Evolutionary conservation across 1,140 invertebrate genomes (phyloP), one percentile per base, ranked within the genome.

Genomic region (Diorhabda elongata): DNA sequence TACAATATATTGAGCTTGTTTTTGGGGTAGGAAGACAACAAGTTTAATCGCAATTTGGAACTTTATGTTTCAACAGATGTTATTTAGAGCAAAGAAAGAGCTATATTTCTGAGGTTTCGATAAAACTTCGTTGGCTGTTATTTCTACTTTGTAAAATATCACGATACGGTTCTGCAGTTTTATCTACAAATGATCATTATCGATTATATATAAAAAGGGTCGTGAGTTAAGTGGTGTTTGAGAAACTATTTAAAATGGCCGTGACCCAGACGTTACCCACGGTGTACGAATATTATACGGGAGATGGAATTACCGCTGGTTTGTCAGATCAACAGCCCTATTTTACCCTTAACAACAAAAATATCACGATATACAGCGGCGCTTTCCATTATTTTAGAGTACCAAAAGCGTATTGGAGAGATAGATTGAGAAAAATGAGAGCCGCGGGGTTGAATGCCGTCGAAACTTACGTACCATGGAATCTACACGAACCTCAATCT

Each of bases 391-490:
- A 98, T 79, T 97, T 95, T 77, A 86, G 96, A 6, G 85, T 95
- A 1, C 94, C 94, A 2, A 86, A 86, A 45, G 83, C 86, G 52
- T 91, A 75, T 7, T 75, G 73, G 71, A 66, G 69, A n/a, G 73
- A 72, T 64, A 59, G 73, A 71, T 82, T 98, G 58, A 79, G 85
- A 61, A 95, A 95, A 81, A 86, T 97, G 72, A 86, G 90, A 80
- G 89, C 90, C n/a, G 72, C 70, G 63, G 97, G 97, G 8, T 84
- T 98, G 0, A 97, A 98, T 83, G 87, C 95, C 0, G 86, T 98
- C 6, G 90, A 94, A 73, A 95, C 93, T 92, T 97, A 97, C 79
- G 89, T 98, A 0, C 93, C 97, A 77, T 98, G 96, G 96, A 95
- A 92, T 75, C 84, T 89, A 61, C 97, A 98, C 81, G 93, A 98